Evolutionary conservation across 1,140 invertebrate species (phyloP), one percentile per base, ranked within the genome.

Genomic region (Ericerus pela): DNA sequence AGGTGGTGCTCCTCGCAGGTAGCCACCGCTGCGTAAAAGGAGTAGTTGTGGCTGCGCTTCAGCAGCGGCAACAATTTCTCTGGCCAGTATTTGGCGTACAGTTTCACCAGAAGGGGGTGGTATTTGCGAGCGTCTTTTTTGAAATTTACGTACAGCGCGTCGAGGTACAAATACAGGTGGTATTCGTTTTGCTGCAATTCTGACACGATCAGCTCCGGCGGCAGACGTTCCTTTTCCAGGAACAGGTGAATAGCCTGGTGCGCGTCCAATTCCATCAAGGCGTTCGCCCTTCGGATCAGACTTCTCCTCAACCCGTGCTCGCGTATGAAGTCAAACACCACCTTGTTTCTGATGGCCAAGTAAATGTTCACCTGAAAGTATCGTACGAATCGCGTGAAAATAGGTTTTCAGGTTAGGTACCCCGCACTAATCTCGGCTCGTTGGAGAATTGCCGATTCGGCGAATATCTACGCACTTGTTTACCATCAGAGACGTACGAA

Each of bases 1-100:
- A 87, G 85, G 36, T 81, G 72, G 60, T 83, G 75, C 30, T 78
- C 75, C 67, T 84, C 79, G 65, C 94, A 97, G 54, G 94, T 84
- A 62, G 91, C 81, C 51, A 96, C 68, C 2, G 94, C 94, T 64
- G 88, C 80, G 65, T 94, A 82, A 58, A 98, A 88, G 0, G 85
- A 83, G 72, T 96, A 97, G 66, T 85, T 82, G 65, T 91, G 87
- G 29, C 86, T 90, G 53, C 82, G 81, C 63, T 81, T 79, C 14
- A 99, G 71, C 64, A 99, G 89, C 6, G 88, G 82, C 41, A 98
- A 69, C 1, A 99, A 70, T 67, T 94, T 92, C 4, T 83, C 73
- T 29, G 81, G 76, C 20, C 82, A 82, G 71, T 82, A 92, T 64
- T 92, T 85, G 0, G 94, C 90, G 73, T 97, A 98, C 2, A 99